phyloP scores from a whole-genome alignment of 2,113 vertebrate genomes.

The Corynorhinus townsendii region DNA sequence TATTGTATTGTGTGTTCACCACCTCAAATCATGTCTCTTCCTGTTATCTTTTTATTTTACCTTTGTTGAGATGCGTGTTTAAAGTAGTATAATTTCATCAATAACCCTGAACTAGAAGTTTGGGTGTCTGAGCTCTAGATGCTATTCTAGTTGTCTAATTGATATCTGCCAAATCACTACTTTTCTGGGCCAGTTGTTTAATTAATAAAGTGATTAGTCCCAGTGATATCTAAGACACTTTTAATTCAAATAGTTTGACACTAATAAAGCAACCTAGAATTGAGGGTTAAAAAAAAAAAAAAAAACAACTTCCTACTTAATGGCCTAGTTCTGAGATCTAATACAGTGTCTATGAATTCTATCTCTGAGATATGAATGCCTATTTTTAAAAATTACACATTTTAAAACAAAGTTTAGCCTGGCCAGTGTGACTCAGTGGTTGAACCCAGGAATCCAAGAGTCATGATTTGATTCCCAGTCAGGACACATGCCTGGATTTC shows the following conservation, averaged over 20 bases:
- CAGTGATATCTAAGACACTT: background rate
- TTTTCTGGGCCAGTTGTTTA: background rate
- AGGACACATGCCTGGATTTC: too few relatives aligned
- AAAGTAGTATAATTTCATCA: constrained; percentile 21
- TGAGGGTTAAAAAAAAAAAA: background rate
- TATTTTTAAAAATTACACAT: background rate
- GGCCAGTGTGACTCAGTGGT: too few relatives aligned
- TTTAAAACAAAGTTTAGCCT: background rate
- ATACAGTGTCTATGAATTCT: background rate
- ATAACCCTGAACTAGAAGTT: background rate
- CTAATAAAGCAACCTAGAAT: constrained; percentile 10
- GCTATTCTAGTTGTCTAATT: background rate
- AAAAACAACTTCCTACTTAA: background rate
- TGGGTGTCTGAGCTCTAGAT: background rate
- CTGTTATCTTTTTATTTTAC: background rate
- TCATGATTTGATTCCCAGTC: too few relatives aligned
- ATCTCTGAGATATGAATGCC: background rate
- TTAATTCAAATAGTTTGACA: background rate
- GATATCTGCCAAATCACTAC: background rate
- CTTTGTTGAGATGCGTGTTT: background rate
- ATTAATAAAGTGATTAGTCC: constrained; percentile 15
- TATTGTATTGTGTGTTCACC: background rate
- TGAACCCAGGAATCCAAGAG: too few relatives aligned
- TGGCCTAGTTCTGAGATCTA: background rate
- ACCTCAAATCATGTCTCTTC: background rate